Evolutionary conservation across 2,113 vertebrate species (phyloP).

Genomic region (Hypanus sabinus): DNA sequence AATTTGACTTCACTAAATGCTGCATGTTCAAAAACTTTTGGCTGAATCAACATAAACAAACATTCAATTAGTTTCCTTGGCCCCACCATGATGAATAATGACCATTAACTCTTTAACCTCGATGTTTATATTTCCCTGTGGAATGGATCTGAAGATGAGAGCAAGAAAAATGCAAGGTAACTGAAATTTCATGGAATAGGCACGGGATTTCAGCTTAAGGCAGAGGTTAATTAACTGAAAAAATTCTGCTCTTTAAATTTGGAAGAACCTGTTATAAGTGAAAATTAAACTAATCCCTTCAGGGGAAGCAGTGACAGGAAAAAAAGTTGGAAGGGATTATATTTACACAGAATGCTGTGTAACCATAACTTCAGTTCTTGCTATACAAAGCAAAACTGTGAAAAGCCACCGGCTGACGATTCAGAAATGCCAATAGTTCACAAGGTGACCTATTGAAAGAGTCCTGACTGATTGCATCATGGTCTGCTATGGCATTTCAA

Average conservation of each 20-base stretch:
- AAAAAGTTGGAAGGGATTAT: not conserved
- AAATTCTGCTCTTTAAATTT: conserved; percentile 17
- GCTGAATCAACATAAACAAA: not conserved
- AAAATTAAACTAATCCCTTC: not conserved
- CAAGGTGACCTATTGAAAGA: no score
- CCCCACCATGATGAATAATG: not conserved
- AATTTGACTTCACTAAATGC: no score
- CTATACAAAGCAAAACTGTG: no score
- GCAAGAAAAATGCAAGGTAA: not conserved
- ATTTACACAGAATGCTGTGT: not conserved
- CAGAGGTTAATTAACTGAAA: conserved; percentile 2
- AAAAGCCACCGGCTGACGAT: no score
- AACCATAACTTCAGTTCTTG: no score
- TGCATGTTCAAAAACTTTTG: not conserved
- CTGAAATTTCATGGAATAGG: not conserved
- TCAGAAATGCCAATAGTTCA: no score
- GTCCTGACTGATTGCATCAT: no score
- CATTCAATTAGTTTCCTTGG: not conserved
- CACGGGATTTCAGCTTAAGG: not conserved
- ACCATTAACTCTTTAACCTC: not conserved
- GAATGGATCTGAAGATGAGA: not conserved
- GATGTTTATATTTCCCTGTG: not conserved
- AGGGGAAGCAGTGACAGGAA: not conserved
- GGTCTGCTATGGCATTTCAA: no score
- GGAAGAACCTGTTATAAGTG: not conserved